These are phyloP conservation scores for Eupeodes luniger DNA, from an alignment of 2,888 invertebrate genomes.

Conservation along the genomic window DNA sequence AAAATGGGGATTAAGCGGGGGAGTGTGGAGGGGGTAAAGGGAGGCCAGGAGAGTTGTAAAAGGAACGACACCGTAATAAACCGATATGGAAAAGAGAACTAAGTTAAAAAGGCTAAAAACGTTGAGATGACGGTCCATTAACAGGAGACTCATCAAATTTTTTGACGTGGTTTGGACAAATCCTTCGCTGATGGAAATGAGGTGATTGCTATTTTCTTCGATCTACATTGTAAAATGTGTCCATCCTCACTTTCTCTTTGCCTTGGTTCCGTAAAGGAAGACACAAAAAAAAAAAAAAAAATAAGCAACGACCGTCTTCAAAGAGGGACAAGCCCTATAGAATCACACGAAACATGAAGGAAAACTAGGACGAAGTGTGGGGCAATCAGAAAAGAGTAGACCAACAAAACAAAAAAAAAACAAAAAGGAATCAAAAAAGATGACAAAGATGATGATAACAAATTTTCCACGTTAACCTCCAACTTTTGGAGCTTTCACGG, in stretches of 20 bases:
- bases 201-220: constrained; percentile 67
- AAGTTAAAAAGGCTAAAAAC: constrained; percentile 48
- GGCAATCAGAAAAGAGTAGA: not conserved
- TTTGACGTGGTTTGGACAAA: constrained; percentile 75
- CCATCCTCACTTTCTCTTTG: not conserved
- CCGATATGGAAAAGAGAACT: not conserved
- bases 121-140: constrained; percentile 69
- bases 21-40: not conserved
- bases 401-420: constrained; percentile 1
- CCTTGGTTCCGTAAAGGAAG: not conserved
- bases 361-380: not conserved
- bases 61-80: constrained; percentile 13
- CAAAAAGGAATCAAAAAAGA: constrained; percentile 36
- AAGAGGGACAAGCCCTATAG: not conserved
- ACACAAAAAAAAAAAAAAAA: constrained; percentile 2
- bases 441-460: constrained; percentile 74
- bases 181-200: constrained; percentile 72
- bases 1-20: no score
- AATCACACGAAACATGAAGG: not conserved
- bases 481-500: constrained; percentile 73
- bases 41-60: not conserved
- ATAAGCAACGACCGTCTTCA: constrained; percentile 17
- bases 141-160: constrained; percentile 74
- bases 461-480: constrained; percentile 72
- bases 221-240: constrained; percentile 48